phyloP scores from a whole-genome alignment of 2,113 vertebrate species.

The Tyrannus savana region DNA sequence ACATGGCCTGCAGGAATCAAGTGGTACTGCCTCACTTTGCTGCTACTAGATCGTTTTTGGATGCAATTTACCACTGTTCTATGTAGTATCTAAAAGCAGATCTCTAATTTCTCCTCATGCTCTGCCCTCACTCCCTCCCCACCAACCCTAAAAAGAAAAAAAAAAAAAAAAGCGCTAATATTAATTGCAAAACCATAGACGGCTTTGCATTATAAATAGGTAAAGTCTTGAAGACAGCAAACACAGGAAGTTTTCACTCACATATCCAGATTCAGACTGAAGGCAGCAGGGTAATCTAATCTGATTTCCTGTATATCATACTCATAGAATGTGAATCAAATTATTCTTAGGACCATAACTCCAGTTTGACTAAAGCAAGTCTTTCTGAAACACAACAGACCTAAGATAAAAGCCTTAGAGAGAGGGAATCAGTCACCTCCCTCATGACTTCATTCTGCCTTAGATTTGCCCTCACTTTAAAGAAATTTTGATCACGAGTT shows the following conservation, averaged over 20 bases:
- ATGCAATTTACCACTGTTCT: neutral
- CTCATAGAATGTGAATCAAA: neutral
- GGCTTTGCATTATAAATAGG: neutral
- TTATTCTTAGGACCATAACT: neutral
- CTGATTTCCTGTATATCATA: neutral
- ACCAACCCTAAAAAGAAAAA: neutral
- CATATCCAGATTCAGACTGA: neutral
- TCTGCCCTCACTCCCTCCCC: neutral
- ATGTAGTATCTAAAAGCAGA: neutral
- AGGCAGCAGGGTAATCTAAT: neutral
- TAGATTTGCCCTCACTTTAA: neutral
- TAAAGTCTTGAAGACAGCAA: neutral
- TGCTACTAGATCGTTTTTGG: neutral
- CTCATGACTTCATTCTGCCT: neutral
- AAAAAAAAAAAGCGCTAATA: neutral
- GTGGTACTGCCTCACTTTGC: neutral
- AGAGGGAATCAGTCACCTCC: neutral
- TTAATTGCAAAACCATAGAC: neutral
- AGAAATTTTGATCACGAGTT: neutral
- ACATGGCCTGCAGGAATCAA: slow-evolving; percentile 12
- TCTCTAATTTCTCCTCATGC: neutral
- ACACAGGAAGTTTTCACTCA: neutral
- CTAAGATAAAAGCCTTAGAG: slow-evolving; percentile 24
- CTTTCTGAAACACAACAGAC: slow-evolving; percentile 18
- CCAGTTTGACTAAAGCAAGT: neutral